Percentiles rank a stretch among this genome's conserved stretches.
phyloP scores from a whole-genome alignment of 2,113 vertebrate genomes.

The Phalacrocorax aristotelis region DNA sequence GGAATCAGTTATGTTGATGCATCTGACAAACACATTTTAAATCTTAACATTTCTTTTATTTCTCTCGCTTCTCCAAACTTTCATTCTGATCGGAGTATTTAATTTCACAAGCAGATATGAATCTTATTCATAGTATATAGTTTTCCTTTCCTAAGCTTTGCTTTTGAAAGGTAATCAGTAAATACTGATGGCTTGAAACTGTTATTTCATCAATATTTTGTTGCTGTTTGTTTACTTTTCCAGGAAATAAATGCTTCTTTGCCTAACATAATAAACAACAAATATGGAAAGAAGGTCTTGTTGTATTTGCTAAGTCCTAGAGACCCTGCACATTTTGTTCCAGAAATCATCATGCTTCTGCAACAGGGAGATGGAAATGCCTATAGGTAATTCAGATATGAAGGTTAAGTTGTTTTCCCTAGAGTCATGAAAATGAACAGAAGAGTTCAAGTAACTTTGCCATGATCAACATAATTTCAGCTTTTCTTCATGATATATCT shows the following conservation, averaged over 20 bases:
- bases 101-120: background rate
- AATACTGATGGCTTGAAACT: background rate
- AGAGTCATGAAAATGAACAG: background rate
- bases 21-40: background rate
- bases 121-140: background rate
- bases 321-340: conserved; percentile 87
- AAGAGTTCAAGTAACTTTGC: background rate
- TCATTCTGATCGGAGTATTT: background rate
- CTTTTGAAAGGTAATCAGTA: background rate
- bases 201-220: background rate
- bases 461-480: background rate
- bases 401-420: background rate
- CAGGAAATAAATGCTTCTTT: conserved; percentile 88
- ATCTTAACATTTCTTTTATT: background rate
- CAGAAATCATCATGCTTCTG: conserved; percentile 88
- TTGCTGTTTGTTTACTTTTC: background rate
- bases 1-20: background rate
- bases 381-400: conserved; percentile 78
- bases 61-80: background rate
- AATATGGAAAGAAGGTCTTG: conserved; percentile 91
- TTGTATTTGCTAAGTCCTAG: conserved; percentile 89
- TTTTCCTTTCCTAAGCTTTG: background rate
- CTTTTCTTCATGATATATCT: background rate
- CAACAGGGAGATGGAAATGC: conserved; percentile 87
- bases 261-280: conserved; percentile 82